Base-by-base conservation (phyloP, 2,113 vertebrate genomes). In the Pseudorasbora parva region DNA sequence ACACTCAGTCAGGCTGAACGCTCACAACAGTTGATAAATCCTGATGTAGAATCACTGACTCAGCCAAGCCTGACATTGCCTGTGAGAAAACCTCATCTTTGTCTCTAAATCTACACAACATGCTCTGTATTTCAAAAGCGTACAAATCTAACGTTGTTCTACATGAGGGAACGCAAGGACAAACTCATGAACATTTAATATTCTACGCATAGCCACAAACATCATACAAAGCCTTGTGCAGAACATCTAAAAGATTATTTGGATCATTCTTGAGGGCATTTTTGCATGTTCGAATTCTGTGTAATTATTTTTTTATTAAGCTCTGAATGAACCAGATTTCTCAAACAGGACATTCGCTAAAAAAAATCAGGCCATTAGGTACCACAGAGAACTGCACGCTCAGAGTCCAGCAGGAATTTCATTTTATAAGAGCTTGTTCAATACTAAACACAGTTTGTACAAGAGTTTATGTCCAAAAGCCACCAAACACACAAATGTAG, bases 1-100 rank as follows among this genome's bases (percentile, higher is more conserved):
- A 78, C 82, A 78, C 30, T 81, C 68, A 64, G 82, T 68, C 54
- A 69, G 82, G 81, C 78, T 76, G 74, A 76, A 76, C 51, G 51
- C 11, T 57, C 33, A 75, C 49, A 69, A 41, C 66, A 69, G 33
- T 37, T 69, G 66, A 41, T 69, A 41, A 37, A 37, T 11, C 17
- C 74, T 37, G 74, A 77, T 77, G 74, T 41, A n/a, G 51, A 77
- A 77, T 77, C 30, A 77, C 12, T 4, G 51, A 57, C 30, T 57
- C 51, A 57, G 74, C 51, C 49, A 77, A 77, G 73, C 73, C 73
- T 75, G 73, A 75, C 73, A 33, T 33, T 27, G 49, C 8, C 49
- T 49, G 45, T 25, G 43, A 49, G 72, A 54, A 54, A 75, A 54
- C 27, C 72, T 73, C 69, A 23, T 73, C 5, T 4, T 25, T 25